Percentiles rank a stretch among this genome's conserved stretches.
Evolutionary conservation across 2,888 invertebrate species (phyloP).

Genomic region (Drosophila borealis): DNA sequence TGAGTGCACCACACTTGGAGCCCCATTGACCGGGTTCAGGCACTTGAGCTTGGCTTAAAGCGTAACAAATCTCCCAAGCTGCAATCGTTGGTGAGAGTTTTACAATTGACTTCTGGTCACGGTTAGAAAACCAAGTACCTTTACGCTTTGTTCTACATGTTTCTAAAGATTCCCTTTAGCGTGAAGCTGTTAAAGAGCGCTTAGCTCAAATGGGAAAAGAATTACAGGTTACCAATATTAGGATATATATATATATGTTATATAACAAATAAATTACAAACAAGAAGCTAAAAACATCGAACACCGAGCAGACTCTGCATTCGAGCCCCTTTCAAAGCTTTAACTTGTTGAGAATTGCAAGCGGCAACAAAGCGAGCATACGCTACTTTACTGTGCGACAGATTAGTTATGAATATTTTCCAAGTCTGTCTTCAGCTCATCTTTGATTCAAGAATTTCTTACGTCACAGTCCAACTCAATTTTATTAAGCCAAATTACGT

Average conservation of each 20-base stretch:
- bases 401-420: too few species aligned
- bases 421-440: background rate
- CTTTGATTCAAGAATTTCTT: constrained; percentile 2
- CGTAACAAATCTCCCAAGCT: constrained; percentile 48
- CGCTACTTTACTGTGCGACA: too few species aligned
- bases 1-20: constrained; percentile 31
- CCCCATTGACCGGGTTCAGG: constrained; percentile 30
- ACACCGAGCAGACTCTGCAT: too few species aligned
- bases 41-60: constrained; percentile 43
- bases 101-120: constrained; percentile 43
- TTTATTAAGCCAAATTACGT: constrained; percentile 29
- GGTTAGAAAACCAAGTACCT: constrained; percentile 6
- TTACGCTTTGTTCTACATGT: constrained; percentile 42
- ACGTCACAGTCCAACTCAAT: background rate
- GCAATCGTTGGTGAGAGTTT: constrained; percentile 57
- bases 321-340: too few species aligned
- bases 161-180: constrained; percentile 1
- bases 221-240: too few species aligned
- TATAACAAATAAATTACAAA: too few species aligned
- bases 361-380: too few species aligned
- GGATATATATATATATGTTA: too few species aligned
- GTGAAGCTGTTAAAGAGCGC: constrained; percentile 4
- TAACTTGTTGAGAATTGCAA: too few species aligned
- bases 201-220: background rate
- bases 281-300: too few species aligned